Base-by-base conservation (phyloP, 2,797 vertebrate species). In the Coracias cyanogaster region DNA sequence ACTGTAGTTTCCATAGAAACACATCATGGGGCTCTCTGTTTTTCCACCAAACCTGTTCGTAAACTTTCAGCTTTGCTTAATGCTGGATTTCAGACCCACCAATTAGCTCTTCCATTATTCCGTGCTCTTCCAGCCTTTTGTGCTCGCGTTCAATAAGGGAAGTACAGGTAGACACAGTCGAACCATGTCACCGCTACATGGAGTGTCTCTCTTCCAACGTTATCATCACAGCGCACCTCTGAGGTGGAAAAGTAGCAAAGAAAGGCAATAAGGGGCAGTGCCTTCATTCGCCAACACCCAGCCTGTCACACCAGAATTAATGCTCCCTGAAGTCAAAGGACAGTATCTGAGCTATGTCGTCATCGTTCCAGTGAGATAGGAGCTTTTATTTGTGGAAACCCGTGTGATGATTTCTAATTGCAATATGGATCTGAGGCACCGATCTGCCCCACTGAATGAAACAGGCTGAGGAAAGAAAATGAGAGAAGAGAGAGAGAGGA, bases 41-140 rank as follows among this genome's bases (percentile, higher is more conserved):
- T 86, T 74, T 54, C 78, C 82, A 52, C 66, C 77, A 79, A 96
- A 86, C 82, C 70, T 81, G 51, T 54, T 93, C 49, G 61, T 78
- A 96, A 95, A 96, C 93, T 96, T 96, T 60, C 78, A 87, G 90
- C 67, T 96, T 93, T 93, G 46, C 54, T 85, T 94, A 93, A 84
- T 2, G 12, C 14, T 58, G 12, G 35, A 77, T 78, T 84, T 61
- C 37, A 78, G 66, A 82, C 85, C 28, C 26, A 61, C 48, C 70
- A 43, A 51, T 94, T 93, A 95, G 57, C 26, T 71, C 77, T 41
- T 58, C 29, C 37, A 83, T 49, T 15, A 52, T 20, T 25, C 67
- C 89, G n/a, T 28, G 64, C 39, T 86, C 52, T 80, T 65, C 24
- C 45, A 52, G 29, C 14, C 54, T 76, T 81, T 58, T 78, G 65